Conservation (phyloP, 2,888 invertebrate species). For the Cyclophora albipunctata region DNA sequence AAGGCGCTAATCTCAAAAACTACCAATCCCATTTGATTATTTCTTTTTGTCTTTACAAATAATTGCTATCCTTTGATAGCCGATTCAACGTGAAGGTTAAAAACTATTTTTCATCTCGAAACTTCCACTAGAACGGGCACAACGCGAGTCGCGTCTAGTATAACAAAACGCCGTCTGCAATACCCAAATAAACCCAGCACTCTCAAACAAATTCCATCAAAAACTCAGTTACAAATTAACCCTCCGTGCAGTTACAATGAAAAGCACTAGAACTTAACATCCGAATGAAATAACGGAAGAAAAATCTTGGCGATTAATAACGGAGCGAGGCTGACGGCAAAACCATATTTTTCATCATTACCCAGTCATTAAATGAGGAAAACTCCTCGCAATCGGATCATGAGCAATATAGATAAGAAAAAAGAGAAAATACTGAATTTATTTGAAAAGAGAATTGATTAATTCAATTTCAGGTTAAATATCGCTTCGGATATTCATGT, state of each 20-base stretch:
- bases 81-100: too few relatives aligned
- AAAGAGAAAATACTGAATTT: background rate
- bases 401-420: background rate
- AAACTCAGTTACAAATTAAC: slow-evolving; percentile 3
- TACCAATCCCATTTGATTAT: too few relatives aligned
- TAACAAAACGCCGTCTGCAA: too few relatives aligned
- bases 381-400: slow-evolving; percentile 32
- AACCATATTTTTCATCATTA: slow-evolving; percentile 60
- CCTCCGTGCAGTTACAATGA: slow-evolving; percentile 20
- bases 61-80: too few relatives aligned
- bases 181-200: too few relatives aligned
- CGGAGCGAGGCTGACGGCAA: slow-evolving; percentile 29
- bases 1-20: too few relatives aligned
- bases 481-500: slow-evolving; percentile 3
- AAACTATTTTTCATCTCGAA: too few relatives aligned
- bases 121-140: too few relatives aligned
- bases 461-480: slow-evolving; percentile 3
- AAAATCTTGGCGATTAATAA: slow-evolving; percentile 47
- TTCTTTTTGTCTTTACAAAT: too few relatives aligned
- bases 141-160: too few relatives aligned
- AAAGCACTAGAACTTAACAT: slow-evolving; percentile 29
- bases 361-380: slow-evolving; percentile 50
- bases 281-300: slow-evolving; percentile 20
- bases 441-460: background rate
- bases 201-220: too few relatives aligned